phyloP scores from a whole-genome alignment of 2,888 invertebrate species.

The Anorthoa munda region DNA sequence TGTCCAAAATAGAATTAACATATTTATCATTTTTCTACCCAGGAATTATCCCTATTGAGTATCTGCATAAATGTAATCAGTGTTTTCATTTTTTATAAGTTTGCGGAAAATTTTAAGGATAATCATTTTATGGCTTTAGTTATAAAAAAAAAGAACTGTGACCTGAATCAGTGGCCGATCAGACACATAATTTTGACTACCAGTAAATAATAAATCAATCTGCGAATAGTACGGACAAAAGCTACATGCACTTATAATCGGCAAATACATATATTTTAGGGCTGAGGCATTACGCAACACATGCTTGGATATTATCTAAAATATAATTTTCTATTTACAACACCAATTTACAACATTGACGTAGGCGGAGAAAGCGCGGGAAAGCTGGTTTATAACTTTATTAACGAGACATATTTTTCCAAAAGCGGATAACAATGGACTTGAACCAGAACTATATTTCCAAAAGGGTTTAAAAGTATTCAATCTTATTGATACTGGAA shows the following conservation, averaged over 20 bases:
- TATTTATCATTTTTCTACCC: no score
- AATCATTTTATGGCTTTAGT: no score
- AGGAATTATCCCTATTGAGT: no score
- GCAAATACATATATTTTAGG: slow-evolving; percentile 16
- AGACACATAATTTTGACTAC: not conserved
- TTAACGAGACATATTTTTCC: not conserved
- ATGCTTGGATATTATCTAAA: slow-evolving; percentile 45
- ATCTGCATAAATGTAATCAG: not conserved
- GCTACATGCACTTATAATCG: slow-evolving; percentile 39
- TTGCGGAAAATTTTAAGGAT: not conserved
- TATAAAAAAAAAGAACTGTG: not conserved
- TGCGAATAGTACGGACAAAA: slow-evolving; percentile 10
- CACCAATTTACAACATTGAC: slow-evolving; percentile 63
- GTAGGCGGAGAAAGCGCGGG: slow-evolving; percentile 52
- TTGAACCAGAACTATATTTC: no score
- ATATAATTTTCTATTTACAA: slow-evolving; percentile 41
- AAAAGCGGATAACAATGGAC: no score
- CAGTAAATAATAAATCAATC: not conserved
- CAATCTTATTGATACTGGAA: no score
- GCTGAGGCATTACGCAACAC: slow-evolving; percentile 63
- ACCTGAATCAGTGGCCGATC: slow-evolving; percentile 1
- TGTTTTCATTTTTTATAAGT: not conserved
- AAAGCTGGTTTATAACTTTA: slow-evolving; percentile 2
- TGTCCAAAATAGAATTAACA: no score
- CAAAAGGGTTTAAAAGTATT: no score